Conservation (phyloP, 2,888 invertebrate species). For the Drosophila colorata region DNA sequence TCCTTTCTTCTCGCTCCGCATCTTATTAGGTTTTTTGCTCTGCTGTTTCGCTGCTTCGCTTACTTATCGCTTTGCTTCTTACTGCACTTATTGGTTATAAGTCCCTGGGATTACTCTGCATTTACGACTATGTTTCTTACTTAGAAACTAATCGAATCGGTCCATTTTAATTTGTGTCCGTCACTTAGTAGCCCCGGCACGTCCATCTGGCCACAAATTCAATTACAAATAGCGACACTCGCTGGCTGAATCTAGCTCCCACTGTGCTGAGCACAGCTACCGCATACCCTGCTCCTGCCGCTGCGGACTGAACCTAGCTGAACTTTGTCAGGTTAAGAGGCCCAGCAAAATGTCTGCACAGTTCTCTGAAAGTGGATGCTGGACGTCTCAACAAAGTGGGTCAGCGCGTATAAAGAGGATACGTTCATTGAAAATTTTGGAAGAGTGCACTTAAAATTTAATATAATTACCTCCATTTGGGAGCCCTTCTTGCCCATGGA, state of each 20-base stretch:
- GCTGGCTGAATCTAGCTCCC: background rate
- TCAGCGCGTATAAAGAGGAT: conserved; percentile 5
- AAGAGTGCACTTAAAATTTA: conserved; percentile 50
- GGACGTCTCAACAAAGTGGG: conserved; percentile 17
- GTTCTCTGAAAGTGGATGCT: conserved; percentile 3
- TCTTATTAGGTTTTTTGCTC: background rate
- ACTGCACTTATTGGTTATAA: background rate
- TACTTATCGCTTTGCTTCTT: background rate
- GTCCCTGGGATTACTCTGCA: background rate
- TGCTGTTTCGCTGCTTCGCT: background rate
- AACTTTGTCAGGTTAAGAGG: conserved; percentile 2
- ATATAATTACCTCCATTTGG: conserved; percentile 85
- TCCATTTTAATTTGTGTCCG: conserved; percentile 59
- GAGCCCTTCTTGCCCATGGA: conserved; percentile 85
- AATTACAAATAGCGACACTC: conserved; percentile 50
- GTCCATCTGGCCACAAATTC: conserved; percentile 43
- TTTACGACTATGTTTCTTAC: conserved; percentile 4
- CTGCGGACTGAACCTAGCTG: background rate
- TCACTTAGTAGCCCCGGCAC: conserved; percentile 39
- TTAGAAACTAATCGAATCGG: conserved; percentile 53
- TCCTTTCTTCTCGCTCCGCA: background rate
- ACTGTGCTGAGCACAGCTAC: background rate
- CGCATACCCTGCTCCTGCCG: background rate
- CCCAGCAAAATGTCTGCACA: background rate
- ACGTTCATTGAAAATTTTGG: conserved; percentile 11